Evolutionary conservation across 2,113 vertebrate species (phyloP), one percentile per base, ranked within the genome.

Genomic region (Panurus biarmicus): DNA sequence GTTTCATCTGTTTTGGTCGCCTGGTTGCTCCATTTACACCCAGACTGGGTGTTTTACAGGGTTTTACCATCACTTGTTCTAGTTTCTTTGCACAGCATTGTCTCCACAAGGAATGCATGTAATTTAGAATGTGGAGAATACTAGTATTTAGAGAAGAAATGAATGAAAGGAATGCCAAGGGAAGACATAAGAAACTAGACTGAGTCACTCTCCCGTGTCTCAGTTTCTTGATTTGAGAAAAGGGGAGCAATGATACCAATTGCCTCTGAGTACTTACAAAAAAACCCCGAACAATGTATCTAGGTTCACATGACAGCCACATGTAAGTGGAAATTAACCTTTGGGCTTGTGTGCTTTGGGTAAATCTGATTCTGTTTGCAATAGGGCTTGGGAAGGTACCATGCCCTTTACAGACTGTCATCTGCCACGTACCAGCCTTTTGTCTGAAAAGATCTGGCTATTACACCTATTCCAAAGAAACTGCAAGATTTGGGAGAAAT

Each of bases 401-500:
- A 35, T 35, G 15, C 54, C 7, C 35, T 91, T 90, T 72, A 50
- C 10, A 75, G 31, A 45, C 12, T 31, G 28, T 26, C 12, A 36
- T 78, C 36, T 79, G 62, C 29, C 45, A 35, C 45, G 62, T 57
- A 45, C 2, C n/a, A 85, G 8, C 21, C 33, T 58, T 87, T 70
- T 77, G 21, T 73, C 53, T 67, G 28, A 90, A 72, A 84, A 64
- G 10, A 35, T 80, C 53, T 81, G 35, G 38, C 28, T 18, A 28
- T 78, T 61, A 42, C 35, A 45, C 7, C 21, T 61, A 38, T 72
- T 85, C 57, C 31, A 89, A 92, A 81, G 35, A 81, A 88, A 64
- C 11, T 29, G 19, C 47, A 87, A 84, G 36, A 71, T 93, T 53
- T 75, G n/a, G 33, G 88, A 72, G 29, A 86, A 93, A 93, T 85